These are phyloP conservation scores for Odontophorus gujanensis DNA, from an alignment of 2,113 vertebrate genomes.

Conservation along the genomic window DNA sequence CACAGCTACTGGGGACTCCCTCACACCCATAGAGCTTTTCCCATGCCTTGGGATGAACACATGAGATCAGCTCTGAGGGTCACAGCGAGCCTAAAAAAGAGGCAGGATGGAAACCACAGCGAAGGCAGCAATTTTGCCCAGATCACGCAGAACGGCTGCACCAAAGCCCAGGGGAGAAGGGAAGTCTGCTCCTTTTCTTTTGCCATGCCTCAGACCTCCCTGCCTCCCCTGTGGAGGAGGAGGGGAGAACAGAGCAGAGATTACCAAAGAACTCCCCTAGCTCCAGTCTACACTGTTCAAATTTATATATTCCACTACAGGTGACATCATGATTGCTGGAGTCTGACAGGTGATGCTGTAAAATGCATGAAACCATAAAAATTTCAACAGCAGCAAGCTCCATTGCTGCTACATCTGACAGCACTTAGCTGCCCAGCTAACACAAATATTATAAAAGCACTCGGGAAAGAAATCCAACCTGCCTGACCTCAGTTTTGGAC, in stretches of 20 bases:
- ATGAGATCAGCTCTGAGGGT: not conserved
- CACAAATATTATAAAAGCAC: slow-evolving; percentile 69
- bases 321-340: slow-evolving; percentile 70
- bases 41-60: accelerated
- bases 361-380: slow-evolving; percentile 74
- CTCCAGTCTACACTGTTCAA: not conserved
- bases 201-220: not conserved
- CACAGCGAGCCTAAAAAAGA: not conserved
- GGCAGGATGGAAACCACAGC: not conserved
- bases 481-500: slow-evolving; percentile 67
- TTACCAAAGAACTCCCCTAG: slow-evolving; percentile 12
- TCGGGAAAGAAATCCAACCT: slow-evolving; percentile 64
- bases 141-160: not conserved
- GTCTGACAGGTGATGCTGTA: slow-evolving; percentile 72
- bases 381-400: slow-evolving; percentile 72
- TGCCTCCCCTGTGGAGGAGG: not conserved
- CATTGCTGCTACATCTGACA: slow-evolving; percentile 61
- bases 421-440: slow-evolving; percentile 70
- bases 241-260: slow-evolving; percentile 2
- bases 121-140: not conserved
- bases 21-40: accelerated
- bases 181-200: not conserved
- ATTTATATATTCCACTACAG: slow-evolving; percentile 61
- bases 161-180: not conserved
- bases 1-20: not conserved